Percentiles rank a stretch among this genome's conserved stretches.
phyloP scores from a whole-genome alignment of 2,888 invertebrate species.

The Graphium colonna region DNA sequence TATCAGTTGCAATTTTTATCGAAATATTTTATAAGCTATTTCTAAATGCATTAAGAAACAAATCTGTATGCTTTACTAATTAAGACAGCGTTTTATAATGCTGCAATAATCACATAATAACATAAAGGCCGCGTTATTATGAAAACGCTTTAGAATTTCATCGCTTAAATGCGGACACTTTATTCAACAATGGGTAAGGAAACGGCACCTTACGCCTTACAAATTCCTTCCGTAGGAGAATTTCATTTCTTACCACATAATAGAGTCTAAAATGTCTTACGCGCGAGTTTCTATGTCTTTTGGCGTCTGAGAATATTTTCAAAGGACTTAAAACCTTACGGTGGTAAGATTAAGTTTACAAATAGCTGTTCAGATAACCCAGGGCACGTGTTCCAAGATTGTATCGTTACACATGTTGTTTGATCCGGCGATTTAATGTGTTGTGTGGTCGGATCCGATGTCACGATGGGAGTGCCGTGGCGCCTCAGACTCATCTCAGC shows the following conservation, averaged over 20 bases:
- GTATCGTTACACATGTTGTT: slow-evolving; percentile 67
- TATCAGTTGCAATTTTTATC: too few relatives aligned
- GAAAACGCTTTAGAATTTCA: too few relatives aligned
- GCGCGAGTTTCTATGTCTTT: background rate
- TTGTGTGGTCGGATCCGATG: slow-evolving; percentile 73
- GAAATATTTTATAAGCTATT: too few relatives aligned
- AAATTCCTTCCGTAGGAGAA: background rate
- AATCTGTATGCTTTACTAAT: too few relatives aligned
- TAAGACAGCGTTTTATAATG: too few relatives aligned
- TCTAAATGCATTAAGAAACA: too few relatives aligned
- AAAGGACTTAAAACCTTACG: too few relatives aligned
- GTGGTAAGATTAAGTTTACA: slow-evolving; percentile 28
- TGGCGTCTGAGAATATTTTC: background rate
- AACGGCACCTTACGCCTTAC: slow-evolving; percentile 7
- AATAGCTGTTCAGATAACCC: slow-evolving; percentile 19
- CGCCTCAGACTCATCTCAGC: slow-evolving; percentile 50
- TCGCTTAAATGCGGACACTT: background rate
- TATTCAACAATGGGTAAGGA: background rate
- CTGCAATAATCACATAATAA: background rate
- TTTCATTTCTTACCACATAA: background rate
- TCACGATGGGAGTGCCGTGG: slow-evolving; percentile 52
- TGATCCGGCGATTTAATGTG: slow-evolving; percentile 69
- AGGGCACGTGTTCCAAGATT: slow-evolving; percentile 63
- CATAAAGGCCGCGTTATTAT: background rate
- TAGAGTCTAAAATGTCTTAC: slow-evolving; percentile 8